Base-by-base conservation (phyloP, 2,888 invertebrate species). In the Drosophila yooni region DNA sequence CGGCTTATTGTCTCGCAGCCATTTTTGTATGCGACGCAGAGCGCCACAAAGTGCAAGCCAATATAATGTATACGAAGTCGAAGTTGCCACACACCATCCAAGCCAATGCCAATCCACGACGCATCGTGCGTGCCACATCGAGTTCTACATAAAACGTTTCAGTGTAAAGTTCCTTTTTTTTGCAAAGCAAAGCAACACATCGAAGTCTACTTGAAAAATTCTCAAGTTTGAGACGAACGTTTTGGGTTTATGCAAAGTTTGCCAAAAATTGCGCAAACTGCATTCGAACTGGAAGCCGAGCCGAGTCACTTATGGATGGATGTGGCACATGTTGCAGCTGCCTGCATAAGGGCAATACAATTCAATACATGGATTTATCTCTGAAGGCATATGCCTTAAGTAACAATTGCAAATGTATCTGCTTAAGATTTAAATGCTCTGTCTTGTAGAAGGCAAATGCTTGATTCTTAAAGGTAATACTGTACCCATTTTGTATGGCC, bases 31-130 rank as follows among this genome's bases (percentile, higher is more conserved):
- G 89, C 74, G 46, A 40, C 68, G 69, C 71, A 68, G 74, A 72
- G 89, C 74, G 74, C 77, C 72, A 68, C 74, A 78, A 89, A 89
- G 86, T 85, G 86, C 86, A 88, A 89, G 89, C 85, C 85, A 85
- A 85, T 88, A 82, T 58, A 69, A 70, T n/a, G 27, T n/a, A 56
- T 18, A n/a, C 66, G 59, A 61, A 66, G 56, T 52, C 59, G 59
- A 38, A 62, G 46, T 56, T 83, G 68, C 70, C 46, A 53, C 46
- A 51, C 53, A 60, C 60, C 57, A 50, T 25, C 15, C 46, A 46
- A 21, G 15, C 21, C 83, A 83, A 81, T 77, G 60, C 74, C 86
- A 86, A 83, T 83, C 71, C 76, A 43, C 59, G 53, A 48, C 54
- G 54, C 64, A 58, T 51, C 43, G 54, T 64, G 73, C 61, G 67